Evolutionary conservation across 2,888 invertebrate genomes (phyloP).

Genomic region (Xestia ashworthii): DNA sequence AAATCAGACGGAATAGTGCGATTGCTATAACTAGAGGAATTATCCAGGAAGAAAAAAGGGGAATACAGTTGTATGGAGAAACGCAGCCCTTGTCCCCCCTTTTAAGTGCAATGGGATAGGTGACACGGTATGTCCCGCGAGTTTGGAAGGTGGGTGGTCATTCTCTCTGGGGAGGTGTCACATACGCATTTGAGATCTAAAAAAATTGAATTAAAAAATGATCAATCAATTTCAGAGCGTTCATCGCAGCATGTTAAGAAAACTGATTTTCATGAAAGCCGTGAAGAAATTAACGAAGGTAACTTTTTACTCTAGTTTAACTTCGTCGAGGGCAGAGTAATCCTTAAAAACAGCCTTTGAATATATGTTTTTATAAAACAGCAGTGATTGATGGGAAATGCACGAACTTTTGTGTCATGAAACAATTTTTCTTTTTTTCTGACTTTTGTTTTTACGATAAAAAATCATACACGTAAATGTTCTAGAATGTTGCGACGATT

Average conservation of each 20-base stretch:
- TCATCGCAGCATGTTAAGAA: background rate
- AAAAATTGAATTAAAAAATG: background rate
- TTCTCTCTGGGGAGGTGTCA: background rate
- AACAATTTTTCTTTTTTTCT: background rate
- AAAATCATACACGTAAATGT: background rate
- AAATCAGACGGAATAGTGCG: too few species aligned
- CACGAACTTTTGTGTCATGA: background rate
- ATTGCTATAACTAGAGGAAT: too few species aligned
- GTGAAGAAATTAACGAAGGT: constrained; percentile 40
- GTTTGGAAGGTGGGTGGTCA: background rate
- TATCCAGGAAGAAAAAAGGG: too few species aligned
- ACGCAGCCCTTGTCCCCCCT: too few species aligned
- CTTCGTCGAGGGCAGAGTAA: background rate
- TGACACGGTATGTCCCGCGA: background rate
- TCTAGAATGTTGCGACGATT: constrained; percentile 62
- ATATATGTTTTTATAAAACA: background rate
- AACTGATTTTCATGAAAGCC: constrained; percentile 5
- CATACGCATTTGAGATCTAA: background rate
- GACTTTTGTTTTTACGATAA: background rate
- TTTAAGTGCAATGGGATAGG: background rate
- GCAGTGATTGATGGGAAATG: background rate
- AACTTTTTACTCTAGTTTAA: constrained; percentile 4
- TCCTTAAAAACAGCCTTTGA: background rate
- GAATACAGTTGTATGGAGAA: too few species aligned
- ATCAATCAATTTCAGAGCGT: constrained; percentile 33